Evolutionary conservation across 2,888 invertebrate genomes (phyloP).

Genomic region (Bugula neritina): DNA sequence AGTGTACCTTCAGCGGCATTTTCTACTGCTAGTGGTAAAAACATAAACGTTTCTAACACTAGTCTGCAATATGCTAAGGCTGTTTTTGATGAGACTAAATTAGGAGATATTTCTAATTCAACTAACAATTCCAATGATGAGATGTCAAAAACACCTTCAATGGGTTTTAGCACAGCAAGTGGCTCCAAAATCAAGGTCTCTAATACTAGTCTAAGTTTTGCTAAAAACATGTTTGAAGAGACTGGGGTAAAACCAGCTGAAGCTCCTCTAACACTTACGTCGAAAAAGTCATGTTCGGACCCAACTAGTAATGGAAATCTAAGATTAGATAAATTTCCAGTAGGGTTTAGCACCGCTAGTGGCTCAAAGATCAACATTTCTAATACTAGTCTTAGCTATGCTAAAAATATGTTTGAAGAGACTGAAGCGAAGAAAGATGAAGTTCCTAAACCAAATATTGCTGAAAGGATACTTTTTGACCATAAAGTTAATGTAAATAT

Average conservation of each 20-base stretch:
- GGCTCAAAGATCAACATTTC: neutral
- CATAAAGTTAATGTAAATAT: neutral
- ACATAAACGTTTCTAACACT: neutral
- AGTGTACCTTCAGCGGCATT: too few species aligned
- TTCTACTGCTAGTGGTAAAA: too few species aligned
- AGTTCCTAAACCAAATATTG: neutral
- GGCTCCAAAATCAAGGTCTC: neutral
- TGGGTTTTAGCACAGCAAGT: neutral
- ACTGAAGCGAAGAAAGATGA: neutral
- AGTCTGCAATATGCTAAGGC: neutral
- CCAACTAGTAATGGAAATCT: neutral
- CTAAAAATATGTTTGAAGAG: constrained; percentile 2
- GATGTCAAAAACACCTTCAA: neutral
- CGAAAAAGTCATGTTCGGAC: neutral
- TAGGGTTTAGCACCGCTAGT: neutral
- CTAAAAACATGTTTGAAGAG: neutral
- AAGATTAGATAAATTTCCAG: neutral
- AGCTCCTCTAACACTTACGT: too few species aligned
- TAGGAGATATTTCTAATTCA: neutral
- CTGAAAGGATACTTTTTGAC: neutral
- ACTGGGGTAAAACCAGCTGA: neutral
- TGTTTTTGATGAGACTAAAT: neutral
- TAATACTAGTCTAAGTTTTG: neutral
- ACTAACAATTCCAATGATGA: neutral
- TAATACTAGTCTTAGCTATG: neutral